Base-by-base conservation (phyloP, 92 coral and sea anemone genomes). In the Hydrozoanthus gracilis region DNA sequence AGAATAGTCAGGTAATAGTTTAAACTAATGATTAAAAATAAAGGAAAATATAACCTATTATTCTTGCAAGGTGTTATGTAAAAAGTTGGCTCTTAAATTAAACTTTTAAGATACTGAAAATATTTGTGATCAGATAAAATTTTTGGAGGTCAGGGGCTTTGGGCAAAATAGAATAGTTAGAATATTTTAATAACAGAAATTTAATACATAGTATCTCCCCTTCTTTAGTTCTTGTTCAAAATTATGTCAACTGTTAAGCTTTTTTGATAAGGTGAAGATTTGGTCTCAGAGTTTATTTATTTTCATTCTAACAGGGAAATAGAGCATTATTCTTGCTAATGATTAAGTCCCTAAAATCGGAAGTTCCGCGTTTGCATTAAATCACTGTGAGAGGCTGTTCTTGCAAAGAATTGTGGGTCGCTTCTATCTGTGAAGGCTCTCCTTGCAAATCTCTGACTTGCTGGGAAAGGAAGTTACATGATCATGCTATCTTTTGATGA, bases 241-340 rank as follows among this genome's bases (percentile, higher is more conserved):
- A 27, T 27, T 27, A 27, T 27, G 39, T 27, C 39, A 27, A 27
- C 2, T 15, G 45, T 13, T 39, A 39, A 6, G 9, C 4, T 64
- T 48, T 76, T 58, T 54, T 27, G 15, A 35, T 52, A 13, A 76
- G 50, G 62, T 51, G 85, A 80, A 86, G n/a, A 77, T 51, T 77
- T 73, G 66, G 76, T 62, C 50, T 60, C 83, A 60, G 65, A 86
- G 83, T 78, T 61, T 76, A 60, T 76, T 68, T 86, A 77, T 86
- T 78, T 91, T 91, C 93, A 91, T 86, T 78, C 88, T 79, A 79
- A 84, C 93, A 91, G 93, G 93, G 93, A 87, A 77, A 27, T 88
- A 88, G 78, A 87, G 74, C 82, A 6, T 80, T 62, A 80, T 80
- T 73, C 85, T 80, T 65, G 85, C 85, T 80, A 80, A 56, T 80